A percentile compares a stretch with the other conserved stretches of the same genome.
Conservation (phyloP, 2,113 vertebrate genomes). For the Podarcis muralis region DNA sequence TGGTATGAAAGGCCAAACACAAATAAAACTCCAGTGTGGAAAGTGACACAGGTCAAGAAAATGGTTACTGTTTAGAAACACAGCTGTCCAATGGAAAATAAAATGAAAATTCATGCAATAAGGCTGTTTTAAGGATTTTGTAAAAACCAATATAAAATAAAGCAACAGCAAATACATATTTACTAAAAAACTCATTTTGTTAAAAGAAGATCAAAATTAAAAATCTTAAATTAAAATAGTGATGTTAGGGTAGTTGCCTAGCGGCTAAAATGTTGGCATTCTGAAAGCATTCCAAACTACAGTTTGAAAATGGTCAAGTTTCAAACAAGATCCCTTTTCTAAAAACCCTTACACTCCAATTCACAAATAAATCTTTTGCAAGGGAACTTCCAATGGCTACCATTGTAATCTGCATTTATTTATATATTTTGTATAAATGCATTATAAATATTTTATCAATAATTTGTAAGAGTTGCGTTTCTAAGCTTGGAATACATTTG, state of each 20-base stretch:
- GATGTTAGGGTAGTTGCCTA: constrained; percentile 80
- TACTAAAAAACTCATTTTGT: constrained; percentile 73
- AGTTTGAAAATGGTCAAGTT: constrained; percentile 49
- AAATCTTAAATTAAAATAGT: constrained; percentile 72
- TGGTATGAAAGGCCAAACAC: constrained; percentile 60
- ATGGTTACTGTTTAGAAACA: constrained; percentile 63
- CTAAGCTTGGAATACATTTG: constrained; percentile 81
- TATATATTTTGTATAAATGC: constrained; percentile 79
- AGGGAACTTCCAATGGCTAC: constrained; percentile 73
- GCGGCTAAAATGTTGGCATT: constrained; percentile 68
- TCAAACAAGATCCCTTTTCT: constrained; percentile 62
- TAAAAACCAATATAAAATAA: constrained; percentile 77
- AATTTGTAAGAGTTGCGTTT: constrained; percentile 78
- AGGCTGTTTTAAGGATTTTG: constrained; percentile 61
- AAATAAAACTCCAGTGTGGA: constrained; percentile 54
- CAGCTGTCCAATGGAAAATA: constrained; percentile 69
- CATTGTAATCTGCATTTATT: constrained; percentile 73
- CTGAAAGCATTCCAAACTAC: constrained; percentile 60
- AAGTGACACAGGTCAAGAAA: constrained; percentile 47
- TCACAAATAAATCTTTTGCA: constrained; percentile 60
- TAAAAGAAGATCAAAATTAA: constrained; percentile 73
- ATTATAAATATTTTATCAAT: constrained; percentile 83
- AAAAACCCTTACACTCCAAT: constrained; percentile 63
- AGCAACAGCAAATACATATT: constrained; percentile 73
- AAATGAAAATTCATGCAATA: constrained; percentile 70